Percentiles rank a stretch among this genome's conserved stretches.
These are phyloP conservation scores for Promerops cafer DNA, from an alignment of 2,113 vertebrate genomes.

Conservation along the genomic window DNA sequence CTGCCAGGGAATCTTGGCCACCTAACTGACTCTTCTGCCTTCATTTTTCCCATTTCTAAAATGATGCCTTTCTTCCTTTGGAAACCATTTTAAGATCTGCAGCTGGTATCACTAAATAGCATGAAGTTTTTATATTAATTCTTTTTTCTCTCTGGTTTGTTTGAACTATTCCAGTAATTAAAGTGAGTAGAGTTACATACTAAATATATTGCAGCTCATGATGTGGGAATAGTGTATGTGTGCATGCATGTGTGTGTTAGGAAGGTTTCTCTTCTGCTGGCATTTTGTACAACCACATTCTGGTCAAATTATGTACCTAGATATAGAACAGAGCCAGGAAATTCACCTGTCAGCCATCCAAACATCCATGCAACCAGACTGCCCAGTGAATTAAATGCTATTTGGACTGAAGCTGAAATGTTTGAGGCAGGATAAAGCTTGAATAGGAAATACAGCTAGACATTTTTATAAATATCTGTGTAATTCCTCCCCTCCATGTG, in stretches of 20 bases:
- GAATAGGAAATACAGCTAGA: not conserved
- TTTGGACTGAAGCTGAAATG: not conserved
- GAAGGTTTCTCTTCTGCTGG: not conserved
- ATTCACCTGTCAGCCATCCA: not conserved
- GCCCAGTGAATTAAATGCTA: not conserved
- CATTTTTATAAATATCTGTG: not conserved
- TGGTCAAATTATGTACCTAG: not conserved
- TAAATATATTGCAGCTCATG: not conserved
- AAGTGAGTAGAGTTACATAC: not conserved
- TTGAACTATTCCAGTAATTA: not conserved
- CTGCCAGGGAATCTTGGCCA: not conserved
- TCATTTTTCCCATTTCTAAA: not conserved
- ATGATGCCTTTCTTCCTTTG: not conserved
- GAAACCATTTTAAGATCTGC: not conserved
- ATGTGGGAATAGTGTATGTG: not conserved
- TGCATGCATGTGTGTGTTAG: not conserved
- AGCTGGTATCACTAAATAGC: not conserved
- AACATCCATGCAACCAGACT: not conserved
- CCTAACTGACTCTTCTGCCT: not conserved
- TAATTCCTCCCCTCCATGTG: not conserved
- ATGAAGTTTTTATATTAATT: not conserved
- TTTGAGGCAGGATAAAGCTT: not conserved
- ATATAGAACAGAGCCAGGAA: not conserved
- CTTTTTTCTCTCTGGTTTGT: not conserved
- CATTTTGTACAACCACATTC: not conserved